A percentile compares a stretch with the other conserved stretches of the same genome.
Evolutionary conservation across 2,113 vertebrate genomes (phyloP).

Genomic region (Megaceryle torquata): DNA sequence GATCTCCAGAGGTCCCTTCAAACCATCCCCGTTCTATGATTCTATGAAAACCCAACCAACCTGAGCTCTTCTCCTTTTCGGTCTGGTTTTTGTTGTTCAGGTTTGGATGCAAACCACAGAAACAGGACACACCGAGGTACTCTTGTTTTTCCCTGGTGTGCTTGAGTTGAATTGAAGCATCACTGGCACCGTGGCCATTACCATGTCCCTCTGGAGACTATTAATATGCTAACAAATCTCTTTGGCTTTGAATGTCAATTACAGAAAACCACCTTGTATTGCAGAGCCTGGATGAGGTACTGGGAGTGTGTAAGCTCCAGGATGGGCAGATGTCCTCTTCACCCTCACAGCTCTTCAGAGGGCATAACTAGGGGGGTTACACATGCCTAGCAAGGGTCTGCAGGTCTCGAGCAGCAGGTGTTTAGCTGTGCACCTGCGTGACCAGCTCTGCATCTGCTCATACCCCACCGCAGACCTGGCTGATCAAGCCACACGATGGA

Average conservation of each 20-base stretch:
- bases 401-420: not conserved
- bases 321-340: fast-evolving
- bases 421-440: fast-evolving
- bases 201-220: not conserved
- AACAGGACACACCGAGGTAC: fast-evolving
- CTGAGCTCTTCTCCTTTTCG: fast-evolving
- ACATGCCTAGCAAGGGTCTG: fast-evolving
- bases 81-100: fast-evolving
- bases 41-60: fast-evolving
- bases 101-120: fast-evolving
- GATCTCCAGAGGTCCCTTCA: no score
- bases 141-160: fast-evolving
- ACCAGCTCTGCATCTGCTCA: fast-evolving
- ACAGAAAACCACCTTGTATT: fast-evolving
- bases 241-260: fast-evolving
- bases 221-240: fast-evolving
- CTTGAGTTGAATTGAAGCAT: fast-evolving
- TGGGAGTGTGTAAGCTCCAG: fast-evolving
- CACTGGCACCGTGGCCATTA: fast-evolving
- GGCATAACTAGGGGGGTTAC: no score
- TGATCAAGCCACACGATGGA: fast-evolving
- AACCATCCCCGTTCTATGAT: no score
- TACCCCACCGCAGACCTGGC: not conserved
- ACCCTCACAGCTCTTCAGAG: not conserved
- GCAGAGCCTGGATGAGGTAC: fast-evolving